Percentiles rank a stretch among this genome's conserved stretches.
Evolutionary conservation across 2,113 vertebrate species (phyloP).

Genomic region (Anser cygnoides): DNA sequence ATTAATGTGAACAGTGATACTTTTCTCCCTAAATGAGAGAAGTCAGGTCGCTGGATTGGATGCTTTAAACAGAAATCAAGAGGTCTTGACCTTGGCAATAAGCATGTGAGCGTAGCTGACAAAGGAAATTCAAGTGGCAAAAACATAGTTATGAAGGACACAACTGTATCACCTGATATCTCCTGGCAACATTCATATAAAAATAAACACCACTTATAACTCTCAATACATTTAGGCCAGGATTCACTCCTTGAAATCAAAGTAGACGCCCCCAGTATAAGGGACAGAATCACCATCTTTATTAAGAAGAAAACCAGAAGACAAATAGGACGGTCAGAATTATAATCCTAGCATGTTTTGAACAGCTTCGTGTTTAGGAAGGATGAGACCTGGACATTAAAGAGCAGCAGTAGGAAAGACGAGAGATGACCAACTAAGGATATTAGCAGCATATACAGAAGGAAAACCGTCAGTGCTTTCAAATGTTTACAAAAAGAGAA

Average conservation of each 20-base stretch:
- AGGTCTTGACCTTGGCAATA: background rate
- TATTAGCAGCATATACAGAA: background rate
- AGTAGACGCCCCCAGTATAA: background rate
- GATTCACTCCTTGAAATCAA: background rate
- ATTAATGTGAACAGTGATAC: background rate
- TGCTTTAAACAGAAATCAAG: background rate
- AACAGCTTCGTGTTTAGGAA: background rate
- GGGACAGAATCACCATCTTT: background rate
- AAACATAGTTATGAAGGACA: background rate
- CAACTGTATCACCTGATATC: background rate
- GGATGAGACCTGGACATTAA: background rate
- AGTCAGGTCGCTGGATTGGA: background rate
- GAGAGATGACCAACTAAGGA: background rate
- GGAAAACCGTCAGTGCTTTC: background rate
- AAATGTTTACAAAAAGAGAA: background rate
- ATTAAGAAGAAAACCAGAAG: background rate
- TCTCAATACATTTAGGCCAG: background rate
- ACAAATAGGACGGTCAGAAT: background rate
- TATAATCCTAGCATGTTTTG: background rate
- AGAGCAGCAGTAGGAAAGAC: background rate
- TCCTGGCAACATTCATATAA: background rate
- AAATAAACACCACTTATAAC: background rate
- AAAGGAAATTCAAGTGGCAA: background rate
- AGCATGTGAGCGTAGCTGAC: background rate
- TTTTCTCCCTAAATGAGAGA: background rate